These are phyloP conservation scores for Pheosia tremula DNA, from an alignment of 2,888 invertebrate species.

Conservation along the genomic window DNA sequence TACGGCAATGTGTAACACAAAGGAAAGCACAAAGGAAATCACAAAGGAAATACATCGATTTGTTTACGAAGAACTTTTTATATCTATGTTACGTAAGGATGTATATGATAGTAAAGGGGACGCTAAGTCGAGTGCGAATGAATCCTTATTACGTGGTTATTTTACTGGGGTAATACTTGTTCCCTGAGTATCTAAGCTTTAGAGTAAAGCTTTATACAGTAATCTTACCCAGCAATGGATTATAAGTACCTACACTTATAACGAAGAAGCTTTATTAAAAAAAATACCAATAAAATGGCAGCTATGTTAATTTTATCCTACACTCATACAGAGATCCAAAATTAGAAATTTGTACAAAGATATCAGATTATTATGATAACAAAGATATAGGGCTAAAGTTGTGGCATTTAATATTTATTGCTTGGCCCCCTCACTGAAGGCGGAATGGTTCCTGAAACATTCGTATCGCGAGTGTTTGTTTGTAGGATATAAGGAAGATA, in stretches of 20 bases:
- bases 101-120: background rate
- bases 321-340: background rate
- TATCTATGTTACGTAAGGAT: background rate
- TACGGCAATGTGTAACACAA: conserved; percentile 38
- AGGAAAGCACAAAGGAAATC: conserved; percentile 9
- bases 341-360: background rate
- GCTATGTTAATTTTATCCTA: background rate
- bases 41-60: conserved; percentile 16
- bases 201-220: no score
- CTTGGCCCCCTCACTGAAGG: background rate
- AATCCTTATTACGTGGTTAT: background rate
- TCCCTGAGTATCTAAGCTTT: background rate
- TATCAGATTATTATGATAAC: conserved; percentile 1
- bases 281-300: no score
- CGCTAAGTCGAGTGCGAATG: background rate
- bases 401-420: background rate
- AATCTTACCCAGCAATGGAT: background rate
- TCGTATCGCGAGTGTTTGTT: no score
- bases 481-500: no score
- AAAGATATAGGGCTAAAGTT: conserved; percentile 1
- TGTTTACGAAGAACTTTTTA: conserved; percentile 12
- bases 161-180: background rate
- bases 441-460: background rate
- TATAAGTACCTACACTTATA: background rate
- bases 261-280: background rate